phyloP scores from a whole-genome alignment of 2,888 invertebrate species.

The Pyrrhia umbra region DNA sequence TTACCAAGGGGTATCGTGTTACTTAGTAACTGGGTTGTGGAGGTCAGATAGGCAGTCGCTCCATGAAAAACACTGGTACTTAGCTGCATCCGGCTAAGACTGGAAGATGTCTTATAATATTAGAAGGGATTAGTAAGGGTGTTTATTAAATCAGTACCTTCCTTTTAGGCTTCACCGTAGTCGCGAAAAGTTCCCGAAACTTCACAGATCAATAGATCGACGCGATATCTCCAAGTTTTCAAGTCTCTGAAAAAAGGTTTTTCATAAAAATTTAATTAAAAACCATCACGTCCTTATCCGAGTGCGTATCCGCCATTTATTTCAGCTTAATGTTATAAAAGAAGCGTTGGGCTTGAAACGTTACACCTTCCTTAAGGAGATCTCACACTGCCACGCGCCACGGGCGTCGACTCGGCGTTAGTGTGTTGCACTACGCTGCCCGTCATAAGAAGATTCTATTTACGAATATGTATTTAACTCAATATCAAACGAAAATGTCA shows the following conservation, averaged over 20 bases:
- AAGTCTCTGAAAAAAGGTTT: constrained; percentile 14
- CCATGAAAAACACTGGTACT: too few species aligned
- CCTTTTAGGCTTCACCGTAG: neutral
- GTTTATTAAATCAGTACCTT: neutral
- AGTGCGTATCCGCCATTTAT: constrained; percentile 45
- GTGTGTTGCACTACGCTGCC: too few species aligned
- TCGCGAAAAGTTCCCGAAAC: neutral
- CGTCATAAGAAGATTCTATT: too few species aligned
- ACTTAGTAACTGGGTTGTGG: too few species aligned
- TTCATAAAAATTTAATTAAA: constrained; percentile 57
- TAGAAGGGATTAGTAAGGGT: too few species aligned
- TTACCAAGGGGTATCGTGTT: too few species aligned
- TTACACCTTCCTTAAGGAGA: constrained; percentile 16
- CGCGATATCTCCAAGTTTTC: neutral
- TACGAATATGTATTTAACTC: too few species aligned
- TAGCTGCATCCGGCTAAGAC: too few species aligned
- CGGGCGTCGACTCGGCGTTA: neutral
- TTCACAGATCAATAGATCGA: constrained; percentile 4
- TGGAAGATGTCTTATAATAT: too few species aligned
- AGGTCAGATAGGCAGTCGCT: too few species aligned
- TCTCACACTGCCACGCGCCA: neutral
- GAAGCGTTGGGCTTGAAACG: constrained; percentile 11
- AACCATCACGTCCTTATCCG: constrained; percentile 35
- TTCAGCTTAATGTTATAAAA: constrained; percentile 24
- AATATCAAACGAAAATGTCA: too few species aligned